Evolutionary conservation across 2,888 invertebrate species (phyloP).

Genomic region (Lasioglossum oenotherae): DNA sequence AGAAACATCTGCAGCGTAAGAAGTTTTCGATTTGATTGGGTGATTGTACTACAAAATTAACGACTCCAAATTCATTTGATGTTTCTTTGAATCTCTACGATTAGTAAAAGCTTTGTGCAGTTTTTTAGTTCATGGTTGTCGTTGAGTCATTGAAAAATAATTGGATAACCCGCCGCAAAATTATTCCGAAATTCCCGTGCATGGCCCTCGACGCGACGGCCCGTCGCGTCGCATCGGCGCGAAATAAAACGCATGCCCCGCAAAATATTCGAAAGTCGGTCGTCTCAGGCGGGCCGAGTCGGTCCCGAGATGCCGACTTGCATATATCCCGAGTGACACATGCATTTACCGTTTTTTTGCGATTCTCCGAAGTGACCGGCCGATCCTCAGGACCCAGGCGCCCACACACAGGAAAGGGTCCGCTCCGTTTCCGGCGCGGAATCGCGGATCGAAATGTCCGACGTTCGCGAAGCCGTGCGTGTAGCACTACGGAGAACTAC

Average conservation of each 20-base stretch:
- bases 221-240: slow-evolving; percentile 8
- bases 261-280: slow-evolving; percentile 50
- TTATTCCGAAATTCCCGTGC: slow-evolving; percentile 30
- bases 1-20: not conserved
- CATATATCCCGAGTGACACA: slow-evolving; percentile 35
- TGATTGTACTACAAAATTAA: not conserved
- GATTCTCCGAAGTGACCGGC: slow-evolving; percentile 43
- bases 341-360: slow-evolving; percentile 43
- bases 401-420: not conserved
- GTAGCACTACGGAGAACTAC: not conserved
- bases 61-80: not conserved
- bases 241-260: slow-evolving; percentile 39
- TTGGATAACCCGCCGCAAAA: slow-evolving; percentile 7
- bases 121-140: not conserved
- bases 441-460: slow-evolving; percentile 9
- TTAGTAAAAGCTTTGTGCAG: not conserved
- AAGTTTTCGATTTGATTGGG: not conserved
- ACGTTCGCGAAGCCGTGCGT: not conserved
- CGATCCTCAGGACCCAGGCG: slow-evolving; percentile 7
- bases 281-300: slow-evolving; percentile 2
- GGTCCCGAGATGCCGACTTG: slow-evolving; percentile 11
- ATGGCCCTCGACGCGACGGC: slow-evolving; percentile 4
- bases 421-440: slow-evolving; percentile 3
- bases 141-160: not conserved
- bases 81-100: not conserved